A percentile compares a stretch with the other conserved stretches of the same genome.
phyloP scores from a whole-genome alignment of 2,888 invertebrate species.

The Aphidius colemani region DNA sequence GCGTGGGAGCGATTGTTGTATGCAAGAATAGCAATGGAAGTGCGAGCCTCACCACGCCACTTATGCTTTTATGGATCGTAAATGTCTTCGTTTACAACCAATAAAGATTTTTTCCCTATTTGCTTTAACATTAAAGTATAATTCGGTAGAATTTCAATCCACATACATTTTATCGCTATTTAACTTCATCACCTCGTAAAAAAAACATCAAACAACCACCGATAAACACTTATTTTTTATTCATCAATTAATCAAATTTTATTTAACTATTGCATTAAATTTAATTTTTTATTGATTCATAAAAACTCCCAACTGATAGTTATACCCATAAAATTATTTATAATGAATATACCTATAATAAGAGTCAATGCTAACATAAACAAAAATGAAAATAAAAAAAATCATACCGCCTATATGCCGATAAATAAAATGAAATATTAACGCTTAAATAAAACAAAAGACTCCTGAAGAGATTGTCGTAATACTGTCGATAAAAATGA shows the following conservation, averaged over 20 bases:
- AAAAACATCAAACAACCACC: slow-evolving; percentile 4
- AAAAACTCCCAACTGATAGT: not conserved
- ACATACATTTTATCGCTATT: slow-evolving; percentile 14
- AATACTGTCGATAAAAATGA: slow-evolving; percentile 57
- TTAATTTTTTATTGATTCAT: not conserved
- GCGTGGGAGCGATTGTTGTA: slow-evolving; percentile 40
- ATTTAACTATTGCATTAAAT: not conserved
- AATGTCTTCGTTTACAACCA: slow-evolving; percentile 60
- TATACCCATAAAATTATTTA: not conserved
- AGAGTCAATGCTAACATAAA: too few relatives aligned
- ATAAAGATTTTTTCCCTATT: slow-evolving; percentile 54
- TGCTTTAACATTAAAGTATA: slow-evolving; percentile 8
- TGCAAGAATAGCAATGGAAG: slow-evolving; percentile 4
- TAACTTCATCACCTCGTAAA: slow-evolving; percentile 10
- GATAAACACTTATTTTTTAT: not conserved
- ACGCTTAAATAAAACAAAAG: slow-evolving; percentile 4
- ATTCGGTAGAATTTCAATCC: slow-evolving; percentile 14
- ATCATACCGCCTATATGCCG: too few relatives aligned
- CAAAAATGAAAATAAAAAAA: too few relatives aligned
- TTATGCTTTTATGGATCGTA: slow-evolving; percentile 61
- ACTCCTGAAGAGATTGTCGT: slow-evolving; percentile 16
- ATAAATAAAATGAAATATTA: too few relatives aligned
- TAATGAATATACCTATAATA: too few relatives aligned
- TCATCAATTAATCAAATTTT: too few relatives aligned
- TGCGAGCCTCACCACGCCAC: slow-evolving; percentile 42